These are phyloP conservation scores for Drosophila paranaensis DNA, from an alignment of 2,888 invertebrate genomes.

Conservation along the genomic window DNA sequence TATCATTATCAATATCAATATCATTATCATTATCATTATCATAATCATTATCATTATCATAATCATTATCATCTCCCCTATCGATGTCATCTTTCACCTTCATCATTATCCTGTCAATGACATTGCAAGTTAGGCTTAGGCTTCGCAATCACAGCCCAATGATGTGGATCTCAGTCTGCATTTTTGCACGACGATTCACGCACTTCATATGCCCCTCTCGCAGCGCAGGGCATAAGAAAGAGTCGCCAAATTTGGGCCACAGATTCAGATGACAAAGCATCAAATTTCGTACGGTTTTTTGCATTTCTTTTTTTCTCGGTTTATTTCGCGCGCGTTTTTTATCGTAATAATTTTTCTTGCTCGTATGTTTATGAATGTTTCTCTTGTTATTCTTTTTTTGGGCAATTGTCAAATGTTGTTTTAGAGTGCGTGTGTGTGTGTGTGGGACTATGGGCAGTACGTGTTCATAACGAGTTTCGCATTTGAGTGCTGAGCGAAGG, in stretches of 20 bases:
- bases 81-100: background rate
- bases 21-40: background rate
- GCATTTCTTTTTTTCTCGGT: background rate
- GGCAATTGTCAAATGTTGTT: slow-evolving; percentile 45
- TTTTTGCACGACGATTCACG: background rate
- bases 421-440: slow-evolving; percentile 1
- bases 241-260: slow-evolving; percentile 34
- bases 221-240: slow-evolving; percentile 20
- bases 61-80: background rate
- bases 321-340: slow-evolving; percentile 8
- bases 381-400: slow-evolving; percentile 14
- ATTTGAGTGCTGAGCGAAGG: slow-evolving; percentile 7
- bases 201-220: background rate
- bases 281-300: slow-evolving; percentile 24
- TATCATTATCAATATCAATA: too few species aligned
- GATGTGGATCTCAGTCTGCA: background rate
- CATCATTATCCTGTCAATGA: background rate
- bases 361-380: slow-evolving; percentile 10
- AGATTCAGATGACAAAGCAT: slow-evolving; percentile 41
- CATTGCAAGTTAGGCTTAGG: background rate
- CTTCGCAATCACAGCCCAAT: background rate
- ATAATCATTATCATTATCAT: background rate
- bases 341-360: slow-evolving; percentile 15
- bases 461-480: slow-evolving; percentile 51
- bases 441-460: slow-evolving; percentile 33